These are phyloP conservation scores for Himalopsyche phryganea DNA, from an alignment of 1,140 invertebrate genomes.

Conservation along the genomic window DNA sequence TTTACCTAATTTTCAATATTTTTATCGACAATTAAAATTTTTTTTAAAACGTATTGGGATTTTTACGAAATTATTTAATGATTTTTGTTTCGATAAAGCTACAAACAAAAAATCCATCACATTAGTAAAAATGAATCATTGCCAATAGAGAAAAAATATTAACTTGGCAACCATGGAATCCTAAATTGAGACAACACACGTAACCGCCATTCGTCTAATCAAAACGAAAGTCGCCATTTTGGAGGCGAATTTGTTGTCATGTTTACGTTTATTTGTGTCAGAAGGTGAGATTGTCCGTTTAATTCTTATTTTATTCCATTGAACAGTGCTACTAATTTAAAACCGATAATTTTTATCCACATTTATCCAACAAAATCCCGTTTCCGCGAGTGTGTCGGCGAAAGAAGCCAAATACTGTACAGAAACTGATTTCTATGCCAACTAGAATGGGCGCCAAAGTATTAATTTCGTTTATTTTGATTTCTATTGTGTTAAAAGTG, in stretches of 20 bases:
- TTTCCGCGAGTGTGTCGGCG: no score
- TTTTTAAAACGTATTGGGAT: no score
- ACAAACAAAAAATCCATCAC: no score
- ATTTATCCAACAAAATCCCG: no score
- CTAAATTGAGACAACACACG: conserved; percentile 14
- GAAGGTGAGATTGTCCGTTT: conserved; percentile 36
- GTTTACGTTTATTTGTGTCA: conserved; percentile 50
- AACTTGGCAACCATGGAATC: background rate
- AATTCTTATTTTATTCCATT: background rate
- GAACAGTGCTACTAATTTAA: no score
- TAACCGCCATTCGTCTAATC: conserved; percentile 25
- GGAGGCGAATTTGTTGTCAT: conserved; percentile 53
- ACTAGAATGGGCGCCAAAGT: conserved; percentile 51
- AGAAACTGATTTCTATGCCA: conserved; percentile 14
- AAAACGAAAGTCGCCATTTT: conserved; percentile 42
- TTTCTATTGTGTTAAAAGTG: conserved; percentile 1
- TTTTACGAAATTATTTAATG: no score
- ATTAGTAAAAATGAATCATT: no score
- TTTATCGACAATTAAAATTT: no score
- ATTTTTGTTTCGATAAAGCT: no score
- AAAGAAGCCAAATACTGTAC: conserved; percentile 2
- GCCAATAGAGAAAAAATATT: no score
- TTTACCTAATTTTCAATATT: no score
- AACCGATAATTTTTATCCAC: no score
- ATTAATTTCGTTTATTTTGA: conserved; percentile 28